Evolutionary conservation across 2,888 invertebrate genomes (phyloP).

Genomic region (Zhuqinia jingwanae): DNA sequence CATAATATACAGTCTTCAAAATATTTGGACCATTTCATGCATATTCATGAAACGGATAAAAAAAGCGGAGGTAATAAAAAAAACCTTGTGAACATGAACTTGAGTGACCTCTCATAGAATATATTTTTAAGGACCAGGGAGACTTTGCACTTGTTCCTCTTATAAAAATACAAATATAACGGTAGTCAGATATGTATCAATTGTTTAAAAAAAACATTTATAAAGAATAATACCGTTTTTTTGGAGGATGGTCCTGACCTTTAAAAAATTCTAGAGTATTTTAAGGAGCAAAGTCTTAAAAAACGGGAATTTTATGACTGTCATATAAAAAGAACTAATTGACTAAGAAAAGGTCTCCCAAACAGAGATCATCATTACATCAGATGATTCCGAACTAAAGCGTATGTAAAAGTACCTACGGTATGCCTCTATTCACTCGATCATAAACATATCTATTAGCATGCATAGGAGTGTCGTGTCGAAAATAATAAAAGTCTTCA

Average conservation of each 20-base stretch:
- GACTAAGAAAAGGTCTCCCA: too few relatives aligned
- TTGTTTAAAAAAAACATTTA: slow-evolving; percentile 1
- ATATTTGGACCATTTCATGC: not conserved
- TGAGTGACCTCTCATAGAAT: slow-evolving; percentile 48
- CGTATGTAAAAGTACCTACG: too few relatives aligned
- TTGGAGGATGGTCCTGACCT: slow-evolving; percentile 56
- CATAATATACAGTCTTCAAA: too few relatives aligned
- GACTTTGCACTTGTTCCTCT: not conserved
- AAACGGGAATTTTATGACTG: slow-evolving; percentile 52
- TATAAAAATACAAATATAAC: slow-evolving; percentile 24
- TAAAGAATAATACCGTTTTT: slow-evolving; percentile 37
- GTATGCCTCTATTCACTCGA: too few relatives aligned
- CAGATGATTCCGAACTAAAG: too few relatives aligned
- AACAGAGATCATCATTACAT: too few relatives aligned
- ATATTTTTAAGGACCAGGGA: not conserved
- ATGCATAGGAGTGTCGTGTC: too few relatives aligned
- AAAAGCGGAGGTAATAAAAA: not conserved
- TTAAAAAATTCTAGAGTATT: not conserved
- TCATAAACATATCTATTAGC: too few relatives aligned
- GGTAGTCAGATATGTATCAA: too few relatives aligned
- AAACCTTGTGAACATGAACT: slow-evolving; percentile 56
- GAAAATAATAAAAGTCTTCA: slow-evolving; percentile 11
- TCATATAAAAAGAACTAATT: not conserved
- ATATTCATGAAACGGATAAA: slow-evolving; percentile 32
- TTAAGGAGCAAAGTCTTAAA: too few relatives aligned